Conservation (phyloP, 2,888 invertebrate genomes). For the Drosophila differens region DNA sequence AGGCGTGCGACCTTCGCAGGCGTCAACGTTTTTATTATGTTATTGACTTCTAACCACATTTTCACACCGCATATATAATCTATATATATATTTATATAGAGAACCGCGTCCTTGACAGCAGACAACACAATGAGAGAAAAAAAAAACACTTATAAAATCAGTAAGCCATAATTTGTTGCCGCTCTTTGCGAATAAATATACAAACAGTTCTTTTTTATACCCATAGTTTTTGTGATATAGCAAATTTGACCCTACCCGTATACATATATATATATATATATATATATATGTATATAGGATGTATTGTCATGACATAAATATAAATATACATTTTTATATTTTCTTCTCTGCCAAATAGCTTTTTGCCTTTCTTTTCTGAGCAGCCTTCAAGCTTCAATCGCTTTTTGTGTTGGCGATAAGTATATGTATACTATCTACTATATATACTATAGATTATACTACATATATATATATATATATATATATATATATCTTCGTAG, state of each 20-base stretch:
- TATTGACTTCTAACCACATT: constrained; percentile 80
- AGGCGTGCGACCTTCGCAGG: constrained; percentile 65
- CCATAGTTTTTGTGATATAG: constrained; percentile 14
- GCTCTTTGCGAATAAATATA: constrained; percentile 18
- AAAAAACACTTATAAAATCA: constrained; percentile 64
- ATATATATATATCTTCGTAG: constrained; percentile 11
- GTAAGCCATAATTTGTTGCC: constrained; percentile 72
- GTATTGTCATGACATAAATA: constrained; percentile 55
- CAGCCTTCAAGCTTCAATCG: constrained; percentile 52
- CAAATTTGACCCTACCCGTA: neutral
- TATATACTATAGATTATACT: constrained; percentile 8
- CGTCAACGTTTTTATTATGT: constrained; percentile 71
- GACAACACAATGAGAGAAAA: constrained; percentile 13
- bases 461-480: constrained; percentile 9
- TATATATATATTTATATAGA: neutral
- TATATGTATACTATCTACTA: constrained; percentile 15
- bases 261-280: constrained; percentile 10
- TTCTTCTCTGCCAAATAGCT: constrained; percentile 66
- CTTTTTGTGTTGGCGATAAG: constrained; percentile 4
- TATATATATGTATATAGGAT: constrained; percentile 20
- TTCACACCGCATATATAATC: constrained; percentile 65
- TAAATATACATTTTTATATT: constrained; percentile 72
- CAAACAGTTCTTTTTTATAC: neutral
- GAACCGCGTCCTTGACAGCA: constrained; percentile 63
- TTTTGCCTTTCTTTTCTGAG: constrained; percentile 41